These are phyloP conservation scores for Eunapius fragilis DNA, from an alignment of 37 sponge, comb jelly and placozoan species.

Conservation along the genomic window DNA sequence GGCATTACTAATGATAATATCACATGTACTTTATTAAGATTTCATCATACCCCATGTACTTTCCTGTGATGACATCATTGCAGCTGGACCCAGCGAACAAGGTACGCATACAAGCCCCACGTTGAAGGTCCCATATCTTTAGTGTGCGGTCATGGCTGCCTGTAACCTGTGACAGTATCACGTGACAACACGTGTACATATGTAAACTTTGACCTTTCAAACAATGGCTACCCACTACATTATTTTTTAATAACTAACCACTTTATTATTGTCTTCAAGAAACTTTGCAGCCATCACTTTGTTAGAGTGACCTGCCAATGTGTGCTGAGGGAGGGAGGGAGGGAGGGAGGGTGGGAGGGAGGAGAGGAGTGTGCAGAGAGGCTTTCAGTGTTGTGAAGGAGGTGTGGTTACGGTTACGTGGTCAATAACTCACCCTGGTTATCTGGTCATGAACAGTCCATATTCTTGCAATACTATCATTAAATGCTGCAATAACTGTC, in stretches of 20 bases:
- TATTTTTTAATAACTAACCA: slow-evolving; percentile 45
- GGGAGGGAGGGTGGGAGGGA: not conserved
- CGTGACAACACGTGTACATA: not conserved
- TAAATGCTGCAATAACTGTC: slow-evolving; percentile 3
- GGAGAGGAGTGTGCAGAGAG: slow-evolving; percentile 29
- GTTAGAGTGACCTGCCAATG: slow-evolving; percentile 84
- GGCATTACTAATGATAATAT: not conserved
- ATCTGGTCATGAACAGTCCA: too few species aligned
- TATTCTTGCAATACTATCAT: not conserved
- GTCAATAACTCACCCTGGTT: too few species aligned
- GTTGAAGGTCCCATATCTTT: slow-evolving; percentile 92
- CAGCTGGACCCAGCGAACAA: slow-evolving; percentile 96
- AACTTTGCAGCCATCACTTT: slow-evolving; percentile 90
- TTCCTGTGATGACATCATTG: slow-evolving; percentile 83
- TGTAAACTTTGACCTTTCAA: not conserved
- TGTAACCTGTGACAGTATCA: slow-evolving; percentile 56
- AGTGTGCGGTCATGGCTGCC: slow-evolving; percentile 96
- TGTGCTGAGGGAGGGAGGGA: slow-evolving; percentile 47
- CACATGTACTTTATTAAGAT: not conserved
- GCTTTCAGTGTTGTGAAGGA: slow-evolving; percentile 73
- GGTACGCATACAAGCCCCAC: slow-evolving; percentile 75
- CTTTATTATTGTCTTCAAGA: slow-evolving; percentile 73
- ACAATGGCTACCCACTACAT: not conserved
- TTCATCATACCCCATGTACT: slow-evolving; percentile 67
- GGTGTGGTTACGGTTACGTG: not conserved